A percentile compares a stretch with the other conserved stretches of the same genome.
Conservation (phyloP, 1,140 invertebrate genomes). For the Eupeodes corollae region DNA sequence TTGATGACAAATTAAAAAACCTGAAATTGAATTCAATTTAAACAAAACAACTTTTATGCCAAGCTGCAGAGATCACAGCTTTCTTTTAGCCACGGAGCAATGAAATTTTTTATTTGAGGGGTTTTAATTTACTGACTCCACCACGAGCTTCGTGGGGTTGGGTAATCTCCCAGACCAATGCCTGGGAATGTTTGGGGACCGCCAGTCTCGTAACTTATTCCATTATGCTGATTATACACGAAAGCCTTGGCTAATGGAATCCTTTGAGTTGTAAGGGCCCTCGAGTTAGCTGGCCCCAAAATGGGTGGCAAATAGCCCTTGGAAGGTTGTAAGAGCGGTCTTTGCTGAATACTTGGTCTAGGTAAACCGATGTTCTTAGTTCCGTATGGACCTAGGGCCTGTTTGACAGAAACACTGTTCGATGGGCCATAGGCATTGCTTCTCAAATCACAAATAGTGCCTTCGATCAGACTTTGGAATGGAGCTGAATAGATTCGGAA, state of each 20-base stretch:
- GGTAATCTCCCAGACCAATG: no score
- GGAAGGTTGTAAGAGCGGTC: background rate
- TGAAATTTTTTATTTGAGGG: no score
- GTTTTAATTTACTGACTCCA: no score
- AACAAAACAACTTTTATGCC: no score
- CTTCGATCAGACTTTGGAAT: slow-evolving; percentile 48
- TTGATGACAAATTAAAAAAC: no score
- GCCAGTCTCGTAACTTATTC: slow-evolving; percentile 28
- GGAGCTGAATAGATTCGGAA: slow-evolving; percentile 63
- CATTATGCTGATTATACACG: slow-evolving; percentile 35
- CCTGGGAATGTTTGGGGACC: slow-evolving; percentile 27
- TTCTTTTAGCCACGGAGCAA: no score
- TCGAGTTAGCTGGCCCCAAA: slow-evolving; percentile 8
- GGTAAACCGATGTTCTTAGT: no score
- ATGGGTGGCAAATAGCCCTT: slow-evolving; percentile 6
- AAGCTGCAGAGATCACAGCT: no score
- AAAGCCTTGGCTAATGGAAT: slow-evolving; percentile 27
- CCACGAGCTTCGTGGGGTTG: no score
- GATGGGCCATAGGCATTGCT: slow-evolving; percentile 27
- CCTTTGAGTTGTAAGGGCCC: background rate
- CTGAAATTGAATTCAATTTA: no score
- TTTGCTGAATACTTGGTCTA: no score
- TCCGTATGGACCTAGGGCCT: background rate
- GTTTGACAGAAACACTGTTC: slow-evolving; percentile 20
- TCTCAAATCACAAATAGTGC: slow-evolving; percentile 54